A percentile compares a stretch with the other conserved stretches of the same genome.
Conservation (phyloP, 2,888 invertebrate genomes). For the Rhopalosiphum nymphaeae region DNA sequence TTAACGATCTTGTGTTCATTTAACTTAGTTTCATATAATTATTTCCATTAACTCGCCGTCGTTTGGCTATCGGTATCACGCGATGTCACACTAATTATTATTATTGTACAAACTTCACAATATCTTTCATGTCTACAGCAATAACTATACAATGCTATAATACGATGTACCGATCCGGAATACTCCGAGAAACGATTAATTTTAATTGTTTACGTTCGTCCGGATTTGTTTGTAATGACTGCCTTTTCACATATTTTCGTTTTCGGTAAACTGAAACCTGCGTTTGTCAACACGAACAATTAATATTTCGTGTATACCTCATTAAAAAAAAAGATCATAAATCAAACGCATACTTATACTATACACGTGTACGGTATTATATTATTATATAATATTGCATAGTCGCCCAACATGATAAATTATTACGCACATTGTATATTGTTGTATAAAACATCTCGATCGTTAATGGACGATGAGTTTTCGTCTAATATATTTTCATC, state of each 20-base stretch:
- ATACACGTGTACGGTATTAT: background rate
- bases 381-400: background rate
- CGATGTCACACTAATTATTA: background rate
- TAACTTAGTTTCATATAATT: background rate
- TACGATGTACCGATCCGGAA: background rate
- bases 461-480: background rate
- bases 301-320: slow-evolving; percentile 22
- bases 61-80: background rate
- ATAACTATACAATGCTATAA: background rate
- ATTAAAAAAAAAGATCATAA: slow-evolving; percentile 10
- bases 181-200: slow-evolving; percentile 19
- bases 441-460: background rate
- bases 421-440: background rate
- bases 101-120: background rate
- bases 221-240: background rate
- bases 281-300: slow-evolving; percentile 53
- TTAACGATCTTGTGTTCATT: background rate
- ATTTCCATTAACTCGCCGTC: background rate
- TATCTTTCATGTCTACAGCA: background rate
- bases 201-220: slow-evolving; percentile 20
- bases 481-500: background rate
- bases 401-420: background rate
- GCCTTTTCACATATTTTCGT: background rate
- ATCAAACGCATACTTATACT: background rate
- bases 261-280: slow-evolving; percentile 30